Evolutionary conservation across 2,888 invertebrate species (phyloP), one percentile per base, ranked within the genome.

Genomic region (Scaptomyza flava): DNA sequence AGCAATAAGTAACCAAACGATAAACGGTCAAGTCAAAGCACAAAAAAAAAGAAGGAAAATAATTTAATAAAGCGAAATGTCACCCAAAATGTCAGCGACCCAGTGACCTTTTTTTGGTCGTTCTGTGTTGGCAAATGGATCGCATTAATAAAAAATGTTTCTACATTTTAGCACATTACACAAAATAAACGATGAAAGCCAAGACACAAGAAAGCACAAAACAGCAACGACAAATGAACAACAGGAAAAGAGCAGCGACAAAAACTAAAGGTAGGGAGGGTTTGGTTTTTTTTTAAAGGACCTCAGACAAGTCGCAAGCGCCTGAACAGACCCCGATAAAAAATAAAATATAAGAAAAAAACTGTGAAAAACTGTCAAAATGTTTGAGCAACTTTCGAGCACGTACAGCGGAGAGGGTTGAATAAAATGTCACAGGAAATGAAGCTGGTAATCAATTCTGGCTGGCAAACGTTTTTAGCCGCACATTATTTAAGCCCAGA

Each of bases 151-250:
- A 81, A 87, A 78, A 87, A 77, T 81, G 71, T 70, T 67, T 70
- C 79, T 69, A 81, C 70, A 86, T 83, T 83, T 82, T 77, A 33
- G 64, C 79, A 83, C 87, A 81, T 81, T 82, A 74, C 74, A 75
- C 57, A 78, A 75, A 70, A 76, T 50, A 76, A 68, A 69, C 62
- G 68, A 63, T 14, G 50, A 64, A 48, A 52, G 45, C 45, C 41
- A 62, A 50, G 33, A 12, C 7, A 14, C 38, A 30, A 31, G 58
- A 41, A 50, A 42, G 3, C 46, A 53, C 30, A 42, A 51, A 61
- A 33, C 6, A 33, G 1, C 33, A 4, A 33, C 9, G 36, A n/a
- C 9, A 27, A 59, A 23, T 3, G 46, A 46, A 38, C 47, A 68
- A 48, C 23, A 54, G 57, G 9, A 27, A 60, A 60, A 50, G 11